Base-by-base conservation (phyloP, 1,140 invertebrate species). In the Drosophila ficusphila region DNA sequence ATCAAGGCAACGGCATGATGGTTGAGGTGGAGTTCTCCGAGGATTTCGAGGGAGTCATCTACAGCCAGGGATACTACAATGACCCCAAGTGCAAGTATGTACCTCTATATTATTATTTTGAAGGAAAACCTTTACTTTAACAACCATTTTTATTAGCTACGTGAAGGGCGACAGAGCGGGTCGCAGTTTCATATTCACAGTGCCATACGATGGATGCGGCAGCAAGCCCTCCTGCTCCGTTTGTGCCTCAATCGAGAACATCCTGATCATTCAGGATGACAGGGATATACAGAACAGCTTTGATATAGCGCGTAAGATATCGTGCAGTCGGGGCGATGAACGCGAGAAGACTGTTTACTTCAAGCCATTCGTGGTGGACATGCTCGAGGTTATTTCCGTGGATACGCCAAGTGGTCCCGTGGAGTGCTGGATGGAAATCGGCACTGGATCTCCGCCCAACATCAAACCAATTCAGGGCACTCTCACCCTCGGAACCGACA, bases 361-460 rank as follows among this genome's bases (percentile, higher is more conserved):
- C 64, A 94, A 94, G 62, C 95, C 95, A 2, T 95, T 95, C 65
- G 93, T 94, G 69, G 95, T 95, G 2, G 94, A 95, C 65, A 95
- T 95, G 94, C 79, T 95, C 14, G 94, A 95, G 69, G 94, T 95
- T 0, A 92, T 94, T 33, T 94, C 94, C 2, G 94, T 95, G 1
- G 93, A 94, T 8, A 94, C 94, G 1, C 92, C 93, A 0, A 92
- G 92, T 18, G 93, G 94, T 3, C 93, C 93, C 2, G 92, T 96
- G 0, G 93, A 95, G 69, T 95, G 95, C 90, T 96, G 95, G 95
- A 96, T 96, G 95, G 95, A 96, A 67, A 95, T 96, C 52, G 94
- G 95, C 57, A 93, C 93, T 71, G 95, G 95, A 73, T 90, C 93
- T 49, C 95, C 93, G 81, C 95, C 95, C 33, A 94, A 95, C 88